These are phyloP conservation scores for Trichopoda pennipes DNA, from an alignment of 2,888 invertebrate species.

Conservation along the genomic window DNA sequence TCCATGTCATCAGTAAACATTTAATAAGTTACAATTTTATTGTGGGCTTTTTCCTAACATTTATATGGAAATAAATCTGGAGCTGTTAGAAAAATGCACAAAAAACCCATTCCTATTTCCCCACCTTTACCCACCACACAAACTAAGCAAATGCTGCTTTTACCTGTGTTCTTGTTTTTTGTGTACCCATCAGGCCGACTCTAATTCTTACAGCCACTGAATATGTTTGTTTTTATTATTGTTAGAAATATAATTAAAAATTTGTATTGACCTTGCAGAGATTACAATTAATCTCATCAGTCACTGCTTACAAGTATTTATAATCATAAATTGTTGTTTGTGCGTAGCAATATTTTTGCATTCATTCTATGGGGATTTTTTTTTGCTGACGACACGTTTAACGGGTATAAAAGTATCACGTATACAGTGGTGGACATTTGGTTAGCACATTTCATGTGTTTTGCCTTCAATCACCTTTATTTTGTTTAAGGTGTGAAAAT, in stretches of 20 bases:
- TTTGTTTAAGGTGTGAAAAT: too few species aligned
- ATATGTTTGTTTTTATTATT: not conserved
- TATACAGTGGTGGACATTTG: too few species aligned
- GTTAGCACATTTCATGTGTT: too few species aligned
- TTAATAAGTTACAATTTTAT: slow-evolving; percentile 56
- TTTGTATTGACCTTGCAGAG: slow-evolving; percentile 31
- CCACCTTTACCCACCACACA: not conserved
- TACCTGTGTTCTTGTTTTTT: slow-evolving; percentile 21
- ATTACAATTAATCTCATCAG: slow-evolving; percentile 13
- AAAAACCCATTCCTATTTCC: not conserved
- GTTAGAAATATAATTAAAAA: not conserved
- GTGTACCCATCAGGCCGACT: slow-evolving; percentile 21
- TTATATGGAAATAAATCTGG: not conserved
- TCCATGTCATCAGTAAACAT: slow-evolving; percentile 26
- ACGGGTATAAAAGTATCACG: too few species aligned
- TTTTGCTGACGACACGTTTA: too few species aligned
- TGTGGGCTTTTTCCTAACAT: not conserved
- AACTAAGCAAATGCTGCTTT: not conserved
- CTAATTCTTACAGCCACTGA: not conserved
- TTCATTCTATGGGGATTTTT: too few species aligned
- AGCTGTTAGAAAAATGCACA: not conserved
- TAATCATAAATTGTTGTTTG: not conserved
- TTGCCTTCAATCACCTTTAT: too few species aligned
- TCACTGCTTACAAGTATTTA: not conserved
- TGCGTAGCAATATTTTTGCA: not conserved